Conservation (phyloP, 92 coral and sea anemone genomes). For the Palythoa grandiflora region DNA sequence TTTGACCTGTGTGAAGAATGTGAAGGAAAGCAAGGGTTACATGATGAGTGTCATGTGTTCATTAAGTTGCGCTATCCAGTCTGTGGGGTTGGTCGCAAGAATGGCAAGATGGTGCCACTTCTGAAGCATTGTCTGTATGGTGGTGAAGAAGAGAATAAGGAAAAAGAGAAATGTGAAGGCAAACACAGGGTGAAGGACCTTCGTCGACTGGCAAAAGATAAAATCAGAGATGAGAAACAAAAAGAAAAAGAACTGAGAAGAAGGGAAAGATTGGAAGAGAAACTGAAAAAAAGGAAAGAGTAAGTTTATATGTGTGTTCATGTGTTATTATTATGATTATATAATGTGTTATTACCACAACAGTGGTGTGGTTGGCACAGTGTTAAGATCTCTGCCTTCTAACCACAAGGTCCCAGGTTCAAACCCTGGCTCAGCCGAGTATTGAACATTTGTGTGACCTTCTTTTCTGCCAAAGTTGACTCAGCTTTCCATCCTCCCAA, state of each 20-base stretch:
- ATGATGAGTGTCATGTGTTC: slow-evolving; percentile 79
- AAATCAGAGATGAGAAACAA: slow-evolving; percentile 61
- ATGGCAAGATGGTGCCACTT: slow-evolving; percentile 94
- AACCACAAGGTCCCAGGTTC: too few species aligned
- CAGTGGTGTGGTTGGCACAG: too few species aligned
- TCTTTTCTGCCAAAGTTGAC: too few species aligned
- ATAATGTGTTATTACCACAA: too few species aligned
- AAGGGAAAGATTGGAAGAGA: slow-evolving; percentile 61
- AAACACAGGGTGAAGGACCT: slow-evolving; percentile 38
- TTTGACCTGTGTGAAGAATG: slow-evolving; percentile 93
- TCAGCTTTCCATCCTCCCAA: too few species aligned
- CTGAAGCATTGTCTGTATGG: slow-evolving; percentile 77
- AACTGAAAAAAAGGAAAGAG: slow-evolving; percentile 61
- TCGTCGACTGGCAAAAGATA: slow-evolving; percentile 42
- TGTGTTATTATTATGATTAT: neutral
- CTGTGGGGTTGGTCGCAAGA: slow-evolving; percentile 84
- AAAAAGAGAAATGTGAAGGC: slow-evolving; percentile 8
- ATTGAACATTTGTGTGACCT: too few species aligned
- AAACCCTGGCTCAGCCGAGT: too few species aligned
- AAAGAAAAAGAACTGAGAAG: slow-evolving; percentile 69
- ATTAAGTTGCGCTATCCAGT: slow-evolving; percentile 78
- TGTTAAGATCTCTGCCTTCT: too few species aligned
- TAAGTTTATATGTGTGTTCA: slow-evolving; percentile 35
- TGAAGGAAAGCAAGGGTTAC: slow-evolving; percentile 76
- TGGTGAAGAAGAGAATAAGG: slow-evolving; percentile 27